Evolutionary conservation across 2,113 vertebrate species (phyloP).

Genomic region (Nothobranchius kuhntae): DNA sequence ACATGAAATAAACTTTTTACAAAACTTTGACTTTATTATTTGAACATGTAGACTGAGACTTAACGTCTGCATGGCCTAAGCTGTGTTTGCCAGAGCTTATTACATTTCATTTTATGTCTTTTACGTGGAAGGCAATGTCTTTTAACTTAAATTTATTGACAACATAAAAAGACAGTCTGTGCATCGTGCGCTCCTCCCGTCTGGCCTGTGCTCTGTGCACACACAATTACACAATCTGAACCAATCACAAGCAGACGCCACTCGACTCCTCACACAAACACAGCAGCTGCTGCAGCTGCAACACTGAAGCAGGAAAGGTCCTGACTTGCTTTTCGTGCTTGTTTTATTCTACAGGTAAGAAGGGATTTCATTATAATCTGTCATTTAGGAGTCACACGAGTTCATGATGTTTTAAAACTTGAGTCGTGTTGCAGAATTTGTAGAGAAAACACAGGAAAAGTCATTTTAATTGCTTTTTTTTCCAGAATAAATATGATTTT

Average conservation of each 20-base stretch:
- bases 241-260: constrained; percentile 32
- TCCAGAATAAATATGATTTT: constrained; percentile 52
- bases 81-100: constrained; percentile 33
- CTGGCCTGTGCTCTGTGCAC: constrained; percentile 1
- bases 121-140: neutral
- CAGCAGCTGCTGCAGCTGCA: neutral
- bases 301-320: neutral
- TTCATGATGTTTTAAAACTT: too few relatives aligned
- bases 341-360: constrained; percentile 34
- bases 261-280: neutral
- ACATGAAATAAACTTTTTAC: constrained; percentile 54
- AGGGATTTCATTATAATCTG: neutral
- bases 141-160: neutral
- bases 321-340: neutral
- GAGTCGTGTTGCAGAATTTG: too few relatives aligned
- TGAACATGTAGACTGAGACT: too few relatives aligned
- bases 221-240: constrained; percentile 1
- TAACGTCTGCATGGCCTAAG: constrained; percentile 5
- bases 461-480: neutral
- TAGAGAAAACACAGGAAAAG: too few relatives aligned
- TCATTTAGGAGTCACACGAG: too few relatives aligned
- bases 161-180: neutral
- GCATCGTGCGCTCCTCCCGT: neutral
- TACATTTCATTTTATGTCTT: constrained; percentile 1
- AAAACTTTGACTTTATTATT: constrained; percentile 19